Evolutionary conservation across 2,888 invertebrate genomes (phyloP).

Genomic region (Danaus chrysippus): DNA sequence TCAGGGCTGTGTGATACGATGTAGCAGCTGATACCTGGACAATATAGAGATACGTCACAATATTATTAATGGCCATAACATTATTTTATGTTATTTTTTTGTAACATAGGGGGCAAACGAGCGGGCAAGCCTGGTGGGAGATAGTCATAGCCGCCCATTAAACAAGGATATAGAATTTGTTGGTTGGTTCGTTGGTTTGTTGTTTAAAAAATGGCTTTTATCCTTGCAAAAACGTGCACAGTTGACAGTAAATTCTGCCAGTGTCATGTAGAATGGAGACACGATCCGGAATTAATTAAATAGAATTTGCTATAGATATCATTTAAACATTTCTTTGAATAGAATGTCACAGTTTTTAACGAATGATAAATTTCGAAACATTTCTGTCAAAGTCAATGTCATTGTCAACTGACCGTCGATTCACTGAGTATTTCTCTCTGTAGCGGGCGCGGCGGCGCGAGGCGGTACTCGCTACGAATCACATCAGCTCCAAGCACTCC

Average conservation of each 20-base stretch:
- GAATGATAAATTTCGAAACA: too few species aligned
- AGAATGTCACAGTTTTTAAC: too few species aligned
- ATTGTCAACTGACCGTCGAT: constrained; percentile 70
- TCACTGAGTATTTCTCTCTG: constrained; percentile 84
- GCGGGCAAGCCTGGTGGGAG: too few species aligned
- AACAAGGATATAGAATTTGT: neutral
- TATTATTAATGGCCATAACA: neutral
- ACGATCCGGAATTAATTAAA: too few species aligned
- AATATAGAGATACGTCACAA: neutral
- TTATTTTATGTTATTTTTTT: constrained; percentile 9
- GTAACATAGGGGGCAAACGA: too few species aligned
- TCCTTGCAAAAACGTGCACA: too few species aligned
- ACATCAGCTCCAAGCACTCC: constrained; percentile 59
- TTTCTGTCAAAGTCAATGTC: neutral
- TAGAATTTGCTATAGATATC: neutral
- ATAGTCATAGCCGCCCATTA: too few species aligned
- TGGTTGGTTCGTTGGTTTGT: too few species aligned
- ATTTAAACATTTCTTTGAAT: too few species aligned
- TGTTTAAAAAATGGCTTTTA: too few species aligned
- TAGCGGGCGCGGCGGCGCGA: constrained; percentile 51
- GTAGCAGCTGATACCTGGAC: constrained; percentile 79
- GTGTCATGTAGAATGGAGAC: too few species aligned
- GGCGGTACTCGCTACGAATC: constrained; percentile 67
- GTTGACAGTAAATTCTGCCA: too few species aligned
- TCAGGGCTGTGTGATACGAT: constrained; percentile 87